phyloP scores from a whole-genome alignment of 1,140 invertebrate species.

The Laupala kohalensis region DNA sequence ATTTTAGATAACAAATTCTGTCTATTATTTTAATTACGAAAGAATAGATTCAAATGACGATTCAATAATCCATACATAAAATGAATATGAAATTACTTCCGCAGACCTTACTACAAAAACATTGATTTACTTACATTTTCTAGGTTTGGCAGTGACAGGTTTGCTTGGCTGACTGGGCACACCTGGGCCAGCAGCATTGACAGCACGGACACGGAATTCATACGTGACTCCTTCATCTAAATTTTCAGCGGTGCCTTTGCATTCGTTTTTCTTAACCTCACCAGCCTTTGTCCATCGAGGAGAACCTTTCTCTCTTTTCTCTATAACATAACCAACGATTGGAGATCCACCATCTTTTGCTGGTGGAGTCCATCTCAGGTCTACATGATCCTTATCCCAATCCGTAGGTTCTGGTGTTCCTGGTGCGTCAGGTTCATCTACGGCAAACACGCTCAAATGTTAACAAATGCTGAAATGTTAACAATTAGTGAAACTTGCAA shows the following conservation, averaged over 20 bases:
- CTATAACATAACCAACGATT: conserved; percentile 84
- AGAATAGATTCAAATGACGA: too few species aligned
- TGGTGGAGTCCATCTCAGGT: conserved; percentile 77
- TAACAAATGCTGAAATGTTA: too few species aligned
- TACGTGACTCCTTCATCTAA: conserved; percentile 77
- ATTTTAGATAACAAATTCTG: neutral
- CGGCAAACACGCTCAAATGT: conserved; percentile 7
- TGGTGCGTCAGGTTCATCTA: conserved; percentile 82
- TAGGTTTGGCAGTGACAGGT: conserved; percentile 66
- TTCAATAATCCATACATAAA: neutral
- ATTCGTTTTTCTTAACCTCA: conserved; percentile 62
- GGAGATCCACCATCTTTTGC: conserved; percentile 81
- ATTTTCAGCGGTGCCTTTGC: conserved; percentile 63
- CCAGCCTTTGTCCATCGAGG: conserved; percentile 75
- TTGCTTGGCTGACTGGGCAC: conserved; percentile 58
- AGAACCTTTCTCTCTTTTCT: conserved; percentile 82
- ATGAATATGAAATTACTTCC: neutral
- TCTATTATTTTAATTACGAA: too few species aligned
- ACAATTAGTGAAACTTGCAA: too few species aligned
- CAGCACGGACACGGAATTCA: conserved; percentile 74
- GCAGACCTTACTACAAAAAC: too few species aligned
- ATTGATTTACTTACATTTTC: conserved; percentile 56
- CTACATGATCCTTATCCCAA: conserved; percentile 90
- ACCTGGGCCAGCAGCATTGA: conserved; percentile 65
- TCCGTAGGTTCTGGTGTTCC: conserved; percentile 77